These are phyloP conservation scores for Platysternon megacephalum DNA, from an alignment of 2,113 vertebrate species.

Conservation along the genomic window DNA sequence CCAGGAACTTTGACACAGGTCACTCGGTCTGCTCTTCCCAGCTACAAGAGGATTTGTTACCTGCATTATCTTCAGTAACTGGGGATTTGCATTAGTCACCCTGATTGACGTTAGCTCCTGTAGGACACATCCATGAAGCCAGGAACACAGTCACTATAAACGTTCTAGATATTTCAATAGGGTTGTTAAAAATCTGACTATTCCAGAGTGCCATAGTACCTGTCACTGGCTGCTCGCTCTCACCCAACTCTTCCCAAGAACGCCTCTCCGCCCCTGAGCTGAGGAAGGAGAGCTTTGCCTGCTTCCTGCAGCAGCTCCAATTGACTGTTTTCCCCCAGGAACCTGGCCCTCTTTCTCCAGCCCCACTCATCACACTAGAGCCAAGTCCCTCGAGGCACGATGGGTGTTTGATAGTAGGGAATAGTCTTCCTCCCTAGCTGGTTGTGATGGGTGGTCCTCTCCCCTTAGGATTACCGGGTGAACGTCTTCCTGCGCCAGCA, in stretches of 20 bases:
- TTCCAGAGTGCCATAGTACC: background rate
- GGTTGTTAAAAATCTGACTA: background rate
- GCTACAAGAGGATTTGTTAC: background rate
- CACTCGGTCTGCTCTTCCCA: background rate
- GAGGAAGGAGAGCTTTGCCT: background rate
- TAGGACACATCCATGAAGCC: background rate
- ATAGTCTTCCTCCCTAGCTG: accelerated
- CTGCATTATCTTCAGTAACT: background rate
- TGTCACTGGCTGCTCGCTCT: background rate
- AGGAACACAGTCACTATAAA: background rate
- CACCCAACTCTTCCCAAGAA: background rate
- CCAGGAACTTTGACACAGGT: background rate
- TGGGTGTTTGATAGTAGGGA: background rate
- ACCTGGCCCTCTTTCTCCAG: background rate
- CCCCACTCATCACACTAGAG: background rate
- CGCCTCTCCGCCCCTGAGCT: background rate
- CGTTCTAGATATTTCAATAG: no score
- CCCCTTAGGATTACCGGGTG: constrained; percentile 89
- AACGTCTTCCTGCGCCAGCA: constrained; percentile 94
- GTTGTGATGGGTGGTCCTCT: accelerated
- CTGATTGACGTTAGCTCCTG: background rate
- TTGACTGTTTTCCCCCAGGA: background rate
- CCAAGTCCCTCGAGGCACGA: background rate
- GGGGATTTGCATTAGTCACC: background rate
- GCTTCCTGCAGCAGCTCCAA: background rate